These are phyloP conservation scores for Brachypteracias leptosomus DNA, from an alignment of 2,113 vertebrate genomes.

Conservation along the genomic window DNA sequence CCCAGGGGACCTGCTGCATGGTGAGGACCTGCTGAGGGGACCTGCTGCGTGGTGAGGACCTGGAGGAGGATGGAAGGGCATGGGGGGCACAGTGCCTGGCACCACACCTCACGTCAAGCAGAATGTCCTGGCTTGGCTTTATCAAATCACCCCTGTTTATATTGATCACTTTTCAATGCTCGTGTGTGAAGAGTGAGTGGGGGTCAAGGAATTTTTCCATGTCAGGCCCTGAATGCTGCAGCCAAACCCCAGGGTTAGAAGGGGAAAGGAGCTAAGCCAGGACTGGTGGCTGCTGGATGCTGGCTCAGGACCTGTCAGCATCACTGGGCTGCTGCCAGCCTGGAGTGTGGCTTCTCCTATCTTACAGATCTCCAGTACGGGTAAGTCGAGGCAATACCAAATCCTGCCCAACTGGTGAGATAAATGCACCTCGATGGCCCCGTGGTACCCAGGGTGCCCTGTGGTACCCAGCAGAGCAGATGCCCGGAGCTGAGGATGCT, in stretches of 20 bases:
- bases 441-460: background rate
- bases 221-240: background rate
- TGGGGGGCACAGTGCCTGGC: background rate
- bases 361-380: background rate
- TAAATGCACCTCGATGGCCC: rapidly evolving
- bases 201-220: background rate
- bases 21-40: background rate
- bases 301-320: background rate
- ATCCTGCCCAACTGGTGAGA: background rate
- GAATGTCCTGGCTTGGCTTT: background rate
- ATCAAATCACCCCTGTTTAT: background rate
- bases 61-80: background rate
- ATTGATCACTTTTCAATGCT: background rate
- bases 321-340: background rate
- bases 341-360: rapidly evolving
- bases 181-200: background rate
- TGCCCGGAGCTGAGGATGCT: background rate
- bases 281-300: background rate
- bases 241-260: background rate
- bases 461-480: background rate
- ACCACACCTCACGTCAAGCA: background rate
- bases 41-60: background rate
- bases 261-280: background rate
- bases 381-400: too few species aligned
- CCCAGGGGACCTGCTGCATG: background rate